These are phyloP conservation scores for Germaria angustata DNA, from an alignment of 2,888 invertebrate species.

Conservation along the genomic window DNA sequence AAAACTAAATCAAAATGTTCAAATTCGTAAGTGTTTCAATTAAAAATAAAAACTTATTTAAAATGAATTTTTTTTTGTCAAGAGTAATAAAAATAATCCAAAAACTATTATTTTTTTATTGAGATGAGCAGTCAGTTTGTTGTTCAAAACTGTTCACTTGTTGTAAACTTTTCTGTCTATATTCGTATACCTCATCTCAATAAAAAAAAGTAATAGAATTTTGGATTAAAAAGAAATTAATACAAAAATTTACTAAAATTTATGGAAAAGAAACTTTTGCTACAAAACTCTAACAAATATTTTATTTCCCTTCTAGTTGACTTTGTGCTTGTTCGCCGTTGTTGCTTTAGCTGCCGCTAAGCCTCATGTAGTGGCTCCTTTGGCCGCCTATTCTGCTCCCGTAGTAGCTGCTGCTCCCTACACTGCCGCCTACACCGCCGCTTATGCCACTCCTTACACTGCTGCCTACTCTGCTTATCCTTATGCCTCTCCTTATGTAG, in stretches of 20 bases:
- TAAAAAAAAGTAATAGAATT: too few relatives aligned
- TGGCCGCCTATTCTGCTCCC: conserved; percentile 69
- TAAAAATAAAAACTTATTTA: not conserved
- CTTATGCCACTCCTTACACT: conserved; percentile 62
- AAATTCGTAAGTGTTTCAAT: conserved; percentile 74
- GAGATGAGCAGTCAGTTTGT: too few relatives aligned
- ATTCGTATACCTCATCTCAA: too few relatives aligned
- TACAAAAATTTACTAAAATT: not conserved
- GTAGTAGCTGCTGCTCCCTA: conserved; percentile 65
- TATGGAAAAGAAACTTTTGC: not conserved
- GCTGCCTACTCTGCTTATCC: conserved; percentile 44
- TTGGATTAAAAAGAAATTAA: conserved; percentile 3
- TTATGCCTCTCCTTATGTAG: conserved; percentile 42
- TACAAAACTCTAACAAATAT: not conserved
- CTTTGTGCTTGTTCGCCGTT: conserved; percentile 64
- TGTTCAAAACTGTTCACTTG: too few relatives aligned
- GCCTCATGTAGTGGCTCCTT: conserved; percentile 67
- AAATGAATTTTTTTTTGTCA: too few relatives aligned
- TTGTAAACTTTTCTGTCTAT: too few relatives aligned
- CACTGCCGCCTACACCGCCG: conserved; percentile 61
- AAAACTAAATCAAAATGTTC: conserved; percentile 74
- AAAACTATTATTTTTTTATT: too few relatives aligned
- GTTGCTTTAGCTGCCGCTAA: conserved; percentile 70
- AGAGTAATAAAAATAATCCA: too few relatives aligned
- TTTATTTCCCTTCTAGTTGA: conserved; percentile 24